A percentile compares a stretch with the other conserved stretches of the same genome.
Conservation (phyloP, 37 sponge, comb jelly and placozoan species). For the Aplysina aerophoba region DNA sequence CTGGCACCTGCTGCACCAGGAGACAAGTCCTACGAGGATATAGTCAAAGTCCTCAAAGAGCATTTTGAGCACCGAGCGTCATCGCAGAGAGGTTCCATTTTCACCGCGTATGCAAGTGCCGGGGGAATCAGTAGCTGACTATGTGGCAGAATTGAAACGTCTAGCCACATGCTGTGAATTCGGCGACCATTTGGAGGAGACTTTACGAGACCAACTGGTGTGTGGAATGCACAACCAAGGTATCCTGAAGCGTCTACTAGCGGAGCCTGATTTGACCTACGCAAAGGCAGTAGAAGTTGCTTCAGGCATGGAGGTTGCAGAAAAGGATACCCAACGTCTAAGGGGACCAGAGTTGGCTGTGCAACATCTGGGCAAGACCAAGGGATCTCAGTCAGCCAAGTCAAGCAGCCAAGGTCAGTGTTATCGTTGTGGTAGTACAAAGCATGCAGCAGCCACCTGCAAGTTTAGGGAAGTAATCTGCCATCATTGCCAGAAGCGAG, state of each 20-base stretch:
- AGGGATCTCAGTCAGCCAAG: neutral
- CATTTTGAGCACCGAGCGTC: conserved; percentile 9
- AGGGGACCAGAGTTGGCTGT: neutral
- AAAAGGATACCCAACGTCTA: conserved; percentile 10
- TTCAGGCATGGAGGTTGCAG: neutral
- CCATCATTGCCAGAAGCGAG: conserved; percentile 1
- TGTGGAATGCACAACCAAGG: conserved; percentile 19
- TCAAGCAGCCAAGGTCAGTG: neutral
- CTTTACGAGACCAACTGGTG: neutral
- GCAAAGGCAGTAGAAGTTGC: conserved; percentile 9
- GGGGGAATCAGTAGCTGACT: conserved; percentile 1
- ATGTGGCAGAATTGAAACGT: conserved; percentile 25
- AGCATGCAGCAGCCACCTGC: neutral
- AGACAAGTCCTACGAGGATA: conserved; percentile 4
- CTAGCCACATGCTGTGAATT: neutral
- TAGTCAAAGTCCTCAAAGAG: neutral
- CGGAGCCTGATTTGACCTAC: conserved; percentile 7
- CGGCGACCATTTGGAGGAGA: neutral
- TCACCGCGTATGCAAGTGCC: neutral
- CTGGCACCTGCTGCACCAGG: neutral
- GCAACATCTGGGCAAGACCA: neutral
- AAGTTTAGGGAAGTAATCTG: neutral
- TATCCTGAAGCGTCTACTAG: neutral
- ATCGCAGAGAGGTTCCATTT: conserved; percentile 16
- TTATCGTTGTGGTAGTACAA: conserved; percentile 12